Conservation (phyloP, 2,113 vertebrate genomes). For the Mustela lutreola region DNA sequence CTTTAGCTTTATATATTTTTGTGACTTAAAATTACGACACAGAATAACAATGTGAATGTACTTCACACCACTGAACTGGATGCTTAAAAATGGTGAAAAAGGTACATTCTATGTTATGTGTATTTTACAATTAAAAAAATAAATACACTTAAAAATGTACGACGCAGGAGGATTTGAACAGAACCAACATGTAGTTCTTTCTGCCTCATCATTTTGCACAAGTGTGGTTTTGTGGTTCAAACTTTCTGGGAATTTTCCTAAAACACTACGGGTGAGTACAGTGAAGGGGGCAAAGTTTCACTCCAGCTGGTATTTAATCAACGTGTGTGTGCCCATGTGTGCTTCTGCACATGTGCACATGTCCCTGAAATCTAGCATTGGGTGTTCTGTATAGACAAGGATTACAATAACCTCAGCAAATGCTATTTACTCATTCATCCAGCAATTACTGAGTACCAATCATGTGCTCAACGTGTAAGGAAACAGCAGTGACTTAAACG, state of each 20-base stretch:
- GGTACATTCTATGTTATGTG: neutral
- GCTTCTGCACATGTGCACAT: rapidly evolving
- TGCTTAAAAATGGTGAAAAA: neutral
- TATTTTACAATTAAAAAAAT: neutral
- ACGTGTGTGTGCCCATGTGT: neutral
- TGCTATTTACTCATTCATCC: neutral
- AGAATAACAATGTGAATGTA: neutral
- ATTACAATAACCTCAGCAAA: neutral
- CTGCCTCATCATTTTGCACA: neutral
- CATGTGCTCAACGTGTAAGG: neutral
- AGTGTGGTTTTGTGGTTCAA: neutral
- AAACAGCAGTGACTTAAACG: neutral
- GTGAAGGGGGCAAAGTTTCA: neutral
- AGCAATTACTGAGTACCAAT: neutral
- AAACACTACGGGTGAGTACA: neutral
- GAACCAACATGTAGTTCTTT: neutral
- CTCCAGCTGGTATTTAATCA: neutral
- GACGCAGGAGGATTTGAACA: neutral
- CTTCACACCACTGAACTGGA: neutral
- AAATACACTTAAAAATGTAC: neutral
- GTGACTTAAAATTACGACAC: neutral
- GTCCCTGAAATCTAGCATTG: neutral
- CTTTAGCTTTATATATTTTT: neutral
- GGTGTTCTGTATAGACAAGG: neutral
- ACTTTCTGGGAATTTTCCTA: neutral